phyloP scores from a whole-genome alignment of 2,888 invertebrate genomes.

The Noctua janthina region DNA sequence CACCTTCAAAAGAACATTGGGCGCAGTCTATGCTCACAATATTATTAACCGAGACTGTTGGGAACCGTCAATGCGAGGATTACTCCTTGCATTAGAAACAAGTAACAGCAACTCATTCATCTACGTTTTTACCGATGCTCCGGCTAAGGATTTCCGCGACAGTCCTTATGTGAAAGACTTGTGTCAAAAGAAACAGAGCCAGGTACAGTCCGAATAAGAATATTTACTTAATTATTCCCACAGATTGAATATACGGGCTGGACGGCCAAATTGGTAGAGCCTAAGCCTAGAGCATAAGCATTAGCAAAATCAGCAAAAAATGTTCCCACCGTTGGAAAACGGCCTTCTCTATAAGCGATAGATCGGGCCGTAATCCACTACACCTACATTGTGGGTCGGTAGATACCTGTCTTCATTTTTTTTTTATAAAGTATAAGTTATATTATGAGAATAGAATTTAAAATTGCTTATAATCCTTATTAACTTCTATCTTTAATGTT shows the following conservation, averaged over 20 bases:
- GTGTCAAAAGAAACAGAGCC: slow-evolving; percentile 67
- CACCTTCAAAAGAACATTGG: slow-evolving; percentile 37
- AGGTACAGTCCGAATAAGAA: slow-evolving; percentile 56
- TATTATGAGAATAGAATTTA: background rate
- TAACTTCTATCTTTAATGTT: background rate
- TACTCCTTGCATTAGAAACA: slow-evolving; percentile 60
- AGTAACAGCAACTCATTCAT: slow-evolving; percentile 69
- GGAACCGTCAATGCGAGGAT: slow-evolving; percentile 68
- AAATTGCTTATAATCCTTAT: background rate
- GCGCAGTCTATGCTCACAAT: slow-evolving; percentile 30
- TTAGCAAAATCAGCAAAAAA: background rate
- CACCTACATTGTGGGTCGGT: background rate
- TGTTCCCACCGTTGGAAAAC: background rate
- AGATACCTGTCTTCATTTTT: background rate
- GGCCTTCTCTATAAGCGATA: too few relatives aligned
- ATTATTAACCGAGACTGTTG: slow-evolving; percentile 55
- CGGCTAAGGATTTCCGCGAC: slow-evolving; percentile 64
- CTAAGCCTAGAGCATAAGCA: background rate
- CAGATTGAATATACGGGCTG: background rate
- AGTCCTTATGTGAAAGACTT: slow-evolving; percentile 57
- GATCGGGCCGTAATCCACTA: background rate
- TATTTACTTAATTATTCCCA: background rate
- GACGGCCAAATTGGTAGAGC: background rate
- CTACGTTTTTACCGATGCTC: slow-evolving; percentile 74
- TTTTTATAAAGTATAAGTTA: background rate